Evolutionary conservation across 2,888 invertebrate species (phyloP).

Genomic region (Drosophila kanekoi): DNA sequence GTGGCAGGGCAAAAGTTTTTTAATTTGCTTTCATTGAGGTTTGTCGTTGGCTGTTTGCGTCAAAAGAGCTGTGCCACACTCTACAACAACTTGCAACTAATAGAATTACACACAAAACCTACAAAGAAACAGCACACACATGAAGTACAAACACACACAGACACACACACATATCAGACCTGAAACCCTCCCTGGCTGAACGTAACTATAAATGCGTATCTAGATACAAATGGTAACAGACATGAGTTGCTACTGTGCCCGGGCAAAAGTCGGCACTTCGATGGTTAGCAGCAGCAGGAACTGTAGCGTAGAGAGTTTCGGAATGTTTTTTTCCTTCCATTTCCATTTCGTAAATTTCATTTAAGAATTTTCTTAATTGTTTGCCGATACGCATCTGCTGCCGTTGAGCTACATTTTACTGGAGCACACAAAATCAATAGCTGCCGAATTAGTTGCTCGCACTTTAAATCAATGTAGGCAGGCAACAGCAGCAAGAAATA

Average conservation of each 20-base stretch:
- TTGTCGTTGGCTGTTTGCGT: conserved; percentile 60
- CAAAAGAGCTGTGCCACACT: conserved; percentile 50
- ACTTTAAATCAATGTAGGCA: conserved; percentile 67
- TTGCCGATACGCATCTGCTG: conserved; percentile 76
- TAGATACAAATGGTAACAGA: conserved; percentile 65
- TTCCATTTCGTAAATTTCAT: conserved; percentile 70
- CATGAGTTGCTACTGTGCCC: conserved; percentile 45
- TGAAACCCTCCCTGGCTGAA: conserved; percentile 39
- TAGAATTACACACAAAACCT: conserved; percentile 72
- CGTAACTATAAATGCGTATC: conserved; percentile 61
- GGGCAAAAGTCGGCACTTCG: no score
- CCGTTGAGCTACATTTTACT: conserved; percentile 15
- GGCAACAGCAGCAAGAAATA: not conserved
- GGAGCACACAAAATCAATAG: conserved; percentile 54
- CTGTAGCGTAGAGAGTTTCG: conserved; percentile 30
- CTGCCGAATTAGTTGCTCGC: conserved; percentile 45
- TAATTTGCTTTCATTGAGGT: conserved; percentile 79
- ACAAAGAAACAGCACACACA: conserved; percentile 60
- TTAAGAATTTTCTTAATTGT: conserved; percentile 80
- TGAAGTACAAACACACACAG: conserved; percentile 16
- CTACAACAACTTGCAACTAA: conserved; percentile 72
- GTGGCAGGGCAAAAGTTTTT: conserved; percentile 67
- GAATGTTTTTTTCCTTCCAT: conserved; percentile 48
- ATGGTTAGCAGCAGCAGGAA: conserved; percentile 1
- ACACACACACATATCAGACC: conserved; percentile 7